phyloP scores from a whole-genome alignment of 1,140 invertebrate genomes.

The Eueides isabella region DNA sequence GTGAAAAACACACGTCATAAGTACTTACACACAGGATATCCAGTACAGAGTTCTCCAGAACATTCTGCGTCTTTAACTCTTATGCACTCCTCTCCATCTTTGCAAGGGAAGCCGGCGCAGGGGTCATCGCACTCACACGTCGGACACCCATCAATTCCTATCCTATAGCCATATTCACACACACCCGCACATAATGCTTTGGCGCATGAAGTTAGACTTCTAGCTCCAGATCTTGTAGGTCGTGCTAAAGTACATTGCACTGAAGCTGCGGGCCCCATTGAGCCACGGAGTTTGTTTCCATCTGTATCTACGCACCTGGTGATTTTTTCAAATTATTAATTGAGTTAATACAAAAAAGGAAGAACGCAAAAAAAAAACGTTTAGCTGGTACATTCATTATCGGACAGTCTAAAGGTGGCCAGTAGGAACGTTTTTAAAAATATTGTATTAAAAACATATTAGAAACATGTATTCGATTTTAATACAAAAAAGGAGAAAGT shows the following conservation, averaged over 20 bases:
- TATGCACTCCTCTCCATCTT: conserved; percentile 88
- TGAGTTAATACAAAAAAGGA: too few relatives aligned
- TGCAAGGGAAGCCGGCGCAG: conserved; percentile 90
- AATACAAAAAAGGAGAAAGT: background rate
- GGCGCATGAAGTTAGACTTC: conserved; percentile 74
- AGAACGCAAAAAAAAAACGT: too few relatives aligned
- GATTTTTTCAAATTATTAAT: background rate
- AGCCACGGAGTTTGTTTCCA: conserved; percentile 89
- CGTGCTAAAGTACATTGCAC: conserved; percentile 84
- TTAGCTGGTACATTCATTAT: too few relatives aligned
- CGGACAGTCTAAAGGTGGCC: too few relatives aligned
- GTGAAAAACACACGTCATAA: background rate
- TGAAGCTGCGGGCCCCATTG: conserved; percentile 88
- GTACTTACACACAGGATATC: conserved; percentile 87
- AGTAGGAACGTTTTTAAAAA: too few relatives aligned
- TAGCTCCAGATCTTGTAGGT: conserved; percentile 66
- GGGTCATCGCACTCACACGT: conserved; percentile 93
- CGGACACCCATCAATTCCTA: conserved; percentile 89
- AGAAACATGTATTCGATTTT: too few relatives aligned
- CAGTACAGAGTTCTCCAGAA: conserved; percentile 86
- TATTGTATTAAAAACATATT: too few relatives aligned
- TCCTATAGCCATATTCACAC: conserved; percentile 92
- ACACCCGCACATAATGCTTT: conserved; percentile 88
- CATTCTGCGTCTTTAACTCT: conserved; percentile 87
- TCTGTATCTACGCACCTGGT: conserved; percentile 87